A percentile compares a stretch with the other conserved stretches of the same genome.
phyloP scores from a whole-genome alignment of 1,140 invertebrate genomes.

The Lordiphosa clarofinis region DNA sequence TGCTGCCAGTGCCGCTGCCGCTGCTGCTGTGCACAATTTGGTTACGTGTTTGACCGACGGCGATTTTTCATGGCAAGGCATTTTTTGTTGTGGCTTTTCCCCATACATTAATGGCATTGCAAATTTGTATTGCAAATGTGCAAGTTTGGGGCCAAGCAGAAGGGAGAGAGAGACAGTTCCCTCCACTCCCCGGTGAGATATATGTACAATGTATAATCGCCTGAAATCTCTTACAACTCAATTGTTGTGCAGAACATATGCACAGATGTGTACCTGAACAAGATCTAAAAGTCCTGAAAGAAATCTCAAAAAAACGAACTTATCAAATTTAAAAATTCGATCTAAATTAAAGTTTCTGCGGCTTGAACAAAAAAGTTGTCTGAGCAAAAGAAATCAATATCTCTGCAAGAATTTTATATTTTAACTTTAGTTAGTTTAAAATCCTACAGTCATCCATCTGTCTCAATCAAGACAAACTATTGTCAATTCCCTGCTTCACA shows the following conservation, averaged over 20 bases:
- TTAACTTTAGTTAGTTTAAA: too few species aligned
- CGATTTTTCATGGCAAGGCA: slow-evolving; percentile 69
- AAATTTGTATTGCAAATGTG: slow-evolving; percentile 15
- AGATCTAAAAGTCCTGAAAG: too few species aligned
- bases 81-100: slow-evolving; percentile 8
- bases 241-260: not conserved
- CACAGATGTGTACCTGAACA: too few species aligned
- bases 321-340: too few species aligned
- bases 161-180: not conserved
- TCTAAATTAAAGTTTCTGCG: too few species aligned
- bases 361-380: too few species aligned
- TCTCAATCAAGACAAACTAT: too few species aligned
- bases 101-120: slow-evolving; percentile 14
- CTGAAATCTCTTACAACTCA: slow-evolving; percentile 13
- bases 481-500: not conserved
- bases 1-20: slow-evolving; percentile 20
- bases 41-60: slow-evolving; percentile 75
- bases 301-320: too few species aligned
- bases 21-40: slow-evolving; percentile 54
- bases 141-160: slow-evolving; percentile 6
- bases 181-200: not conserved
- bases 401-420: too few species aligned
- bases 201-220: slow-evolving; percentile 1
- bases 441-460: too few species aligned
- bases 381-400: too few species aligned